Base-by-base conservation (phyloP, 2,113 vertebrate species). In the Percopsis transmontana region DNA sequence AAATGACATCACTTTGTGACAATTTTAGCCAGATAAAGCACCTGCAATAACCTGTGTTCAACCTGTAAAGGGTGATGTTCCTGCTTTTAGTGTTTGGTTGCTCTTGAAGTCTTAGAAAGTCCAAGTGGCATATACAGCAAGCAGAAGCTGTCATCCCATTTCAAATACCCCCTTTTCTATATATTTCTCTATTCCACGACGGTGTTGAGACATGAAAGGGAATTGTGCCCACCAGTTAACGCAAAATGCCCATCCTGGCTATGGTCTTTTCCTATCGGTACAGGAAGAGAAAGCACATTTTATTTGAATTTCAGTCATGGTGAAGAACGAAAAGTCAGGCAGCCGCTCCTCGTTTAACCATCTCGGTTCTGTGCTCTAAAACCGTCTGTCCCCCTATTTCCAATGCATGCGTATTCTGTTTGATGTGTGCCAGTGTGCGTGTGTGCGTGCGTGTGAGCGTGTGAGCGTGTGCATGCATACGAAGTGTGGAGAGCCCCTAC, bases 321-420 rank as follows among this genome's bases (percentile, higher is more conserved):
- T 45, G 56, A 64, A 50, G 73, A 58, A 77, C 57, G 67, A 62
- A 62, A 62, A 72, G 57, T 47, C 9, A 23, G 56, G 40, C 66
- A 62, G 66, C 63, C 23, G 72, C 57, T 61, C 60, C 61, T 76
- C 62, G 51, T 56, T 58, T 44, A 70, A 2, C 27, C 39, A 55
- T 45, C 21, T 10, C 42, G 33, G 61, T 40, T 66, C 41, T 53
- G 54, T 58, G 41, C n/a, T 60, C 63, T 69, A 47, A 18, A 19
- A 10, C 59, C 72, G 68, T 74, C 67, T 74, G 72, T 65, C 2
- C 39, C 66, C 66, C 72, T 48, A 48, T 83, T 77, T 79, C 62
- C 54, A 70, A 54, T 74, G 68, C 76, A 66, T 84, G 45, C 62
- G 58, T 70, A 74, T 79, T 82, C 66, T 67, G 55, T 75, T 69